These are phyloP conservation scores for Drosophila tristis DNA, from an alignment of 1,140 invertebrate species.

Conservation along the genomic window DNA sequence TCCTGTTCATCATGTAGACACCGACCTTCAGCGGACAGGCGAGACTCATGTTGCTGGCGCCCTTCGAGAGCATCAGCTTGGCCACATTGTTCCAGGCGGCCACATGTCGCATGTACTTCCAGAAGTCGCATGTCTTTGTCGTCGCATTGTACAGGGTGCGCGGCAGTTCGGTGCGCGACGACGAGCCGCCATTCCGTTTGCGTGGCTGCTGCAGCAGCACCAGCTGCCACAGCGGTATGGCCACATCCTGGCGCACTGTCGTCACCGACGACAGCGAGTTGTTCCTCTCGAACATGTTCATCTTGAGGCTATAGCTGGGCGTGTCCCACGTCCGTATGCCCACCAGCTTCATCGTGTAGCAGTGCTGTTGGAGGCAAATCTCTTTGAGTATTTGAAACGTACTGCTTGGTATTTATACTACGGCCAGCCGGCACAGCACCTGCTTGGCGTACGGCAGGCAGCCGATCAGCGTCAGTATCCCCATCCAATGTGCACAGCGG, in stretches of 20 bases:
- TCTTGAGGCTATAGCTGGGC: slow-evolving; percentile 51
- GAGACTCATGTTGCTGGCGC: slow-evolving; percentile 69
- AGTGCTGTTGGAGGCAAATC: slow-evolving; percentile 33
- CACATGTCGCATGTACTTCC: slow-evolving; percentile 66
- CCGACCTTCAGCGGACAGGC: slow-evolving; percentile 65
- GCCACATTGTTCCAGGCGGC: slow-evolving; percentile 68
- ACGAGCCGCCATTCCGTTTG: not conserved
- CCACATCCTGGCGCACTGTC: slow-evolving; percentile 58
- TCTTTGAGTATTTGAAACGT: not conserved
- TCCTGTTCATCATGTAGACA: slow-evolving; percentile 67
- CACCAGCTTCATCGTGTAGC: slow-evolving; percentile 64
- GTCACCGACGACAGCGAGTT: slow-evolving; percentile 72
- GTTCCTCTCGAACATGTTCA: slow-evolving; percentile 53
- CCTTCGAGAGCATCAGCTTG: slow-evolving; percentile 56
- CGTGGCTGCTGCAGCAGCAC: slow-evolving; percentile 54
- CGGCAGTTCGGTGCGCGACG: slow-evolving; percentile 27
- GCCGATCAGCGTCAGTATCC: too few relatives aligned
- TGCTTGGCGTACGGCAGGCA: too few relatives aligned
- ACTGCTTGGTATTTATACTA: too few relatives aligned
- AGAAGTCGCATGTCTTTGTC: slow-evolving; percentile 70
- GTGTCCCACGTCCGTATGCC: slow-evolving; percentile 52
- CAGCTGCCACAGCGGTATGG: slow-evolving; percentile 67
- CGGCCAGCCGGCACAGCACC: too few relatives aligned
- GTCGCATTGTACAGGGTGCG: slow-evolving; percentile 68
- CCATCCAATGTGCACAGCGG: too few relatives aligned